Evolutionary conservation across 2,888 invertebrate genomes (phyloP).

Genomic region (Alloscopus bannaensis): DNA sequence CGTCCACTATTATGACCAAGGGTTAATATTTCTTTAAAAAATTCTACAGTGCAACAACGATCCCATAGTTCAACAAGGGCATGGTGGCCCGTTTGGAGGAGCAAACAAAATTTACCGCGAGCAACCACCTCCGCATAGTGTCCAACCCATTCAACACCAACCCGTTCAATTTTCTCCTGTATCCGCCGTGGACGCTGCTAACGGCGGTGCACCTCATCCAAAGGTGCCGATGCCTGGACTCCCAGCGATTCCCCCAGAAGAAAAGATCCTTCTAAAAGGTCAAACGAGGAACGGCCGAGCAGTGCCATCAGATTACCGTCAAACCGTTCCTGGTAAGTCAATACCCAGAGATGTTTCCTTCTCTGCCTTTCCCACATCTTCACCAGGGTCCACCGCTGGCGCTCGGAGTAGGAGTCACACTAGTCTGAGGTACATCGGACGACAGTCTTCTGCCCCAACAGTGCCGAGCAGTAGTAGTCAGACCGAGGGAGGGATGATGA

Average conservation of each 20-base stretch:
- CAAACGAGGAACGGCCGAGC: conserved; percentile 44
- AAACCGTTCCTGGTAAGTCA: conserved; percentile 61
- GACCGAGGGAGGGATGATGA: not conserved
- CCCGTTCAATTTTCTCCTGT: conserved; percentile 34
- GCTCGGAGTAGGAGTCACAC: conserved; percentile 42
- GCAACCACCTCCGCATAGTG: conserved; percentile 29
- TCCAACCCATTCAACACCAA: conserved; percentile 50
- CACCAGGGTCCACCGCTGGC: conserved; percentile 5
- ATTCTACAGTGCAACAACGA: conserved; percentile 35
- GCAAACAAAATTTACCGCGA: conserved; percentile 55
- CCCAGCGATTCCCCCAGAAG: conserved; percentile 58
- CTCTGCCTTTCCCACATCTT: conserved; percentile 42
- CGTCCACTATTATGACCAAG: no score
- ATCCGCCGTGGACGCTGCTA: conserved; percentile 4
- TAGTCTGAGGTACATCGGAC: conserved; percentile 55
- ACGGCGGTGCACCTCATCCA: not conserved
- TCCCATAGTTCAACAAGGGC: conserved; percentile 40
- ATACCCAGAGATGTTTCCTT: conserved; percentile 56
- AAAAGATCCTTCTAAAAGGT: conserved; percentile 53
- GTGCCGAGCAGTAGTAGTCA: conserved; percentile 18
- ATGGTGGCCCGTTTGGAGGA: conserved; percentile 26
- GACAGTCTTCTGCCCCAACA: conserved; percentile 59
- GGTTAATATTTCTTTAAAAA: no score
- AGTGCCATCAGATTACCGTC: conserved; percentile 48
- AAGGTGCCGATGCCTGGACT: conserved; percentile 36